Base-by-base conservation (phyloP, 2,113 vertebrate species). In the Mungos mungo region DNA sequence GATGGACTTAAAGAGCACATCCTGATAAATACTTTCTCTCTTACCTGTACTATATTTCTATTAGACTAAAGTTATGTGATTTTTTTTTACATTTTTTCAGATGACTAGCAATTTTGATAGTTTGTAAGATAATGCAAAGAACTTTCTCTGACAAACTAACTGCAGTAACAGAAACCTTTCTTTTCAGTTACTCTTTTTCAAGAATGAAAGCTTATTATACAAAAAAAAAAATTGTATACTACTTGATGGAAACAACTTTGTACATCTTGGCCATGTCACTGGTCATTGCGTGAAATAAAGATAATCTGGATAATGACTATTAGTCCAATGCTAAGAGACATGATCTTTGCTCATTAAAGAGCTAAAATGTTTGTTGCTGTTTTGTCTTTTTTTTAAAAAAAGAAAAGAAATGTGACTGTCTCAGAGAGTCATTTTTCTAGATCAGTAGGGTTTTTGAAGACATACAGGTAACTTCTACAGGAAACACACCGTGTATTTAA, bases 71-170 rank as follows among this genome's bases (percentile, higher is more conserved):
- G 98, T 99, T 99, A 99, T 98, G 99, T 99, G 99, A 98, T 99
- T 99, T 99, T 99, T 99, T 99, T 99, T 98, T 99, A 99, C 98
- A 98, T 99, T 99, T 99, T 99, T 99, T 99, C 99, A 99, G 99
- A 99, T 98, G 98, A 99, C 98, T 99, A 99, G 99, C 99, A 99
- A 99, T 99, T 99, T 99, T 99, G 99, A 99, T 99, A 99, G 99
- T 99, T 99, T 99, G 99, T 99, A 99, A 99, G 99, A 99, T 99
- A 99, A 99, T 98, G 98, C 97, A 96, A 99, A 99, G 99, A 99
- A 99, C 98, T 99, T 99, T 99, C 99, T 99, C 99, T 99, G 99
- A 99, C 98, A 99, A 99, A 99, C 99, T 99, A 99, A 99, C 99
- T 99, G 99, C 99, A 99, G 99, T 99, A 99, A 99, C 99, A 99